Conservation (phyloP, 2,888 invertebrate genomes). For the Heliconius ethilla region DNA sequence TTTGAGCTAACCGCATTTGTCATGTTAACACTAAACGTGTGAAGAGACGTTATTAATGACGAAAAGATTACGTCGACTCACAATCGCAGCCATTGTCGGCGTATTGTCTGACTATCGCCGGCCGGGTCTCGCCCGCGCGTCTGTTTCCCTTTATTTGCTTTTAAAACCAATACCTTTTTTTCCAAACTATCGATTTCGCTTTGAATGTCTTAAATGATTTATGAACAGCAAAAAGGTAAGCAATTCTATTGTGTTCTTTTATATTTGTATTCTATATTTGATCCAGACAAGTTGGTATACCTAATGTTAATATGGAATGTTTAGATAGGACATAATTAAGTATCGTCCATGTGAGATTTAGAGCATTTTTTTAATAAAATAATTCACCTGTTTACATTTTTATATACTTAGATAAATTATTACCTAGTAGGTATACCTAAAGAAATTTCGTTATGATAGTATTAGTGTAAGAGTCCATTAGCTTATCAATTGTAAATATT, state of each 20-base stretch:
- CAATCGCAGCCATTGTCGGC: slow-evolving; percentile 65
- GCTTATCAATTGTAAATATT: not conserved
- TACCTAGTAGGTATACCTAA: not conserved
- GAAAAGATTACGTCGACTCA: slow-evolving; percentile 68
- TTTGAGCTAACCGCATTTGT: slow-evolving; percentile 74
- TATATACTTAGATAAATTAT: not conserved
- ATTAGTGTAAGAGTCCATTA: not conserved
- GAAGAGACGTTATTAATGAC: slow-evolving; percentile 79
- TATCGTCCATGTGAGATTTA: not conserved
- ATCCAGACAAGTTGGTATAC: not conserved
- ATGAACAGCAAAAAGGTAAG: slow-evolving; percentile 38
- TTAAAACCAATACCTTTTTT: slow-evolving; percentile 47
- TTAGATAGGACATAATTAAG: not conserved
- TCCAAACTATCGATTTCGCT: slow-evolving; percentile 38
- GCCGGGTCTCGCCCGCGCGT: slow-evolving; percentile 40
- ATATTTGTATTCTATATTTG: slow-evolving; percentile 18
- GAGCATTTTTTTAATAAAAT: not conserved
- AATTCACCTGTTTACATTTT: not conserved
- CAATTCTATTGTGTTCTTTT: slow-evolving; percentile 34
- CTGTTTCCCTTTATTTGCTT: slow-evolving; percentile 50
- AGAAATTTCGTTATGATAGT: not conserved
- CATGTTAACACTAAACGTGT: slow-evolving; percentile 80
- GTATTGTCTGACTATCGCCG: slow-evolving; percentile 37
- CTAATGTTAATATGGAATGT: not conserved
- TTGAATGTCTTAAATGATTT: slow-evolving; percentile 42